Evolutionary conservation across 1,140 invertebrate genomes (phyloP), one percentile per base, ranked within the genome.

Genomic region (Saccostrea cuccullata): DNA sequence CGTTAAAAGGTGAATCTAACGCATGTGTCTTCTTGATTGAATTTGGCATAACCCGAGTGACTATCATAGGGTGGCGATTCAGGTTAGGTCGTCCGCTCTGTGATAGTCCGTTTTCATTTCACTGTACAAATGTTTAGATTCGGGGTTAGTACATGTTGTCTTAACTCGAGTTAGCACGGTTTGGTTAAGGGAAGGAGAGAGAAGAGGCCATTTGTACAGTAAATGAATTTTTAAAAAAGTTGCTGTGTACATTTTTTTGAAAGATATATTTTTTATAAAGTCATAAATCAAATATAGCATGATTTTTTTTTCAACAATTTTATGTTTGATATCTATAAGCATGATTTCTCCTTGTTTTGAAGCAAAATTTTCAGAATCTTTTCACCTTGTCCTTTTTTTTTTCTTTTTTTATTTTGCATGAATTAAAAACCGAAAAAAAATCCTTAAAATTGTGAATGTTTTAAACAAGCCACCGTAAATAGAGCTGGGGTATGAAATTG

Each of bases 1-100:
- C 84, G 84, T 60, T 67, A 85, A 85, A 67, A 85, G 84, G 84
- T 85, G 60, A 86, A n/a, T 77, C 70, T 36, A 77, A 12, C 70
- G 70, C 70, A 77, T 77, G 70, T 77, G 70, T 77, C 70, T 67
- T 67, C 60, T 77, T 77, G 70, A 77, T 36, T 77, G 70, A 77
- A 30, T 77, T 77, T 77, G 70, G 30, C 70, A 77, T 77, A 77
- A 77, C 15, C 26, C 70, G 11, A 15, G 70, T 26, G 70, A 77
- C 30, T 77, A 36, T 77, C 70, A 77, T 13, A 77, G 15, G 30
- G 70, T 77, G 70, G 30, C 30, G 70, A 77, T 77, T 64, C 5
- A 6, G 58, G 58, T 64, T 26, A 30, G 12, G 30, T 30, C 26
- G 70, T 77, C 9, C 70, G 30, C 70, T 77, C 26, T 77, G 15